These are phyloP conservation scores for Oreochromis spilurus DNA, from an alignment of 2,113 vertebrate genomes.

Conservation along the genomic window DNA sequence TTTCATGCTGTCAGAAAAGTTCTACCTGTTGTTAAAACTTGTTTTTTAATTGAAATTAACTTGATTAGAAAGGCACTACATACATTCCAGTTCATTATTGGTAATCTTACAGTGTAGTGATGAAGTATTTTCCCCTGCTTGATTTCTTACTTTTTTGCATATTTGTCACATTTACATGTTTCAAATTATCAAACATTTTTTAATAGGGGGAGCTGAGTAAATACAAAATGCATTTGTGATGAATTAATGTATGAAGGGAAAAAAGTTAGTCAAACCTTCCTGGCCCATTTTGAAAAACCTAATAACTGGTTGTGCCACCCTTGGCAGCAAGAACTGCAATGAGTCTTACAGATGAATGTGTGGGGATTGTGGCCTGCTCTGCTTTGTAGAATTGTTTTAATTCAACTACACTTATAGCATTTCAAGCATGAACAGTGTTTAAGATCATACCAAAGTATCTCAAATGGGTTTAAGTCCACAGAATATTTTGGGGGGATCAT, in stretches of 20 bases:
- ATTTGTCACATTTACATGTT: background rate
- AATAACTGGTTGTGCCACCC: background rate
- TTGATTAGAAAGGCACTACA: accelerated
- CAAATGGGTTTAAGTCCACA: background rate
- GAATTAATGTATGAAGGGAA: background rate
- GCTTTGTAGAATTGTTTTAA: background rate
- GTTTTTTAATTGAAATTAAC: accelerated
- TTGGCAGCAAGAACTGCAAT: background rate
- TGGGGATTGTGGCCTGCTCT: background rate
- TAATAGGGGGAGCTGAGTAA: background rate
- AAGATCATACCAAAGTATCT: background rate
- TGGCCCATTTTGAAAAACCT: background rate
- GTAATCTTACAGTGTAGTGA: background rate
- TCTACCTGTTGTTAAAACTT: background rate
- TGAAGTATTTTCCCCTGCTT: accelerated
- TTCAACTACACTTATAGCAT: background rate
- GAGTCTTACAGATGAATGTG: background rate
- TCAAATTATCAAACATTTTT: background rate
- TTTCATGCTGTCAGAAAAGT: background rate
- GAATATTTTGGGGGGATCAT: background rate
- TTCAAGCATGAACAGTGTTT: background rate
- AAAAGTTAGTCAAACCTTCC: background rate
- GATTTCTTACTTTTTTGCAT: background rate
- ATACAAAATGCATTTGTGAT: background rate
- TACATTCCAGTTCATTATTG: background rate